Percentiles rank a stretch among this genome's conserved stretches.
Conservation (phyloP, 1,140 invertebrate genomes). For the Drusus annulatus region DNA sequence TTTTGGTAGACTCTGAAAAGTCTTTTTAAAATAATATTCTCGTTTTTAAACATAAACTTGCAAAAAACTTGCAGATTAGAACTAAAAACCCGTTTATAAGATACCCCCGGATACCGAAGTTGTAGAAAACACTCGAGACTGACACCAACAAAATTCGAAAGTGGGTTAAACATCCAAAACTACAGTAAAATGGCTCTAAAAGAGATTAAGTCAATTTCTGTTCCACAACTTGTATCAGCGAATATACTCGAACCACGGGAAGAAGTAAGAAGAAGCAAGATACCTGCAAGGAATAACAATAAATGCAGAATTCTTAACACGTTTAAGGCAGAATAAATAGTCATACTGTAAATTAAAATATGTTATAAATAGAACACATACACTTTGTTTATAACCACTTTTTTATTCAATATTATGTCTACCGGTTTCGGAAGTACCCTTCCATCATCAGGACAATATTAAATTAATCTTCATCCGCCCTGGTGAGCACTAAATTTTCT, state of each 20-base stretch:
- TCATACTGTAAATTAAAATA: too few relatives aligned
- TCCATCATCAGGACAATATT: too few relatives aligned
- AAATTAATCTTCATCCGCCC: too few relatives aligned
- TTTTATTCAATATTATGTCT: too few relatives aligned
- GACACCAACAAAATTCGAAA: slow-evolving; percentile 23
- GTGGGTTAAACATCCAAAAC: slow-evolving; percentile 30
- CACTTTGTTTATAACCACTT: too few relatives aligned
- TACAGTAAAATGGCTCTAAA: slow-evolving; percentile 29
- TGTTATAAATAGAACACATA: too few relatives aligned
- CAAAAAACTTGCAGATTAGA: not conserved
- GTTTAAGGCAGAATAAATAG: too few relatives aligned
- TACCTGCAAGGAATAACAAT: not conserved
- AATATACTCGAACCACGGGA: not conserved
- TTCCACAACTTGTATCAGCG: not conserved
- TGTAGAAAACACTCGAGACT: not conserved
- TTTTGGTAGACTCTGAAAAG: too few relatives aligned
- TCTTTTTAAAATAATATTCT: too few relatives aligned
- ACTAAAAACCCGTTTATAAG: not conserved
- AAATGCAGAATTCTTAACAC: too few relatives aligned
- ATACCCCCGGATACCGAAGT: not conserved
- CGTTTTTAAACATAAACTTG: not conserved
- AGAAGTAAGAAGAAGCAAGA: not conserved
- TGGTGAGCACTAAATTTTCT: too few relatives aligned
- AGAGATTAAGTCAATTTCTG: slow-evolving; percentile 6
- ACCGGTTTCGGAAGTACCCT: too few relatives aligned